Conservation (phyloP, 2,888 invertebrate genomes). For the Pachycephus smyrnensis region DNA sequence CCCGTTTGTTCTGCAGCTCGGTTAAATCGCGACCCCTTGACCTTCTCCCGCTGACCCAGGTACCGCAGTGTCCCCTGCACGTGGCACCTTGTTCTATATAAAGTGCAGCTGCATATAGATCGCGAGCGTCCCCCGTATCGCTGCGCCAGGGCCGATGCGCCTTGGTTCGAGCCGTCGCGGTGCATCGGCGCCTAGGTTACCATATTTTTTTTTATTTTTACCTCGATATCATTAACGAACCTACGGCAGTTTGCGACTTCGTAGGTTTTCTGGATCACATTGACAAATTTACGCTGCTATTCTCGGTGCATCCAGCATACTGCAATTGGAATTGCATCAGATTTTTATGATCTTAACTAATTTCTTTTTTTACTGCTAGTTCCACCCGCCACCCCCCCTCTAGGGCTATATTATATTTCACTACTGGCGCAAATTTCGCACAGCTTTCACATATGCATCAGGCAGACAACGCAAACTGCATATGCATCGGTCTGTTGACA, state of each 20-base stretch:
- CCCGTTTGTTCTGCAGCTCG: neutral
- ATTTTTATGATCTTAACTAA: no score
- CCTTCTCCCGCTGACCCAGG: slow-evolving; percentile 55
- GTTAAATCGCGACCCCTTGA: slow-evolving; percentile 49
- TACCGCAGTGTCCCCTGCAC: slow-evolving; percentile 38
- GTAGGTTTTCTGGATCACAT: no score
- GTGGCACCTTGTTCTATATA: slow-evolving; percentile 43
- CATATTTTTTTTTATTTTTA: no score
- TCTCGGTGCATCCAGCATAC: neutral
- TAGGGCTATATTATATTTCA: neutral
- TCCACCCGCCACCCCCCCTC: no score
- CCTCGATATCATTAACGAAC: no score
- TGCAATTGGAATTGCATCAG: neutral
- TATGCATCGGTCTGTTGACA: neutral
- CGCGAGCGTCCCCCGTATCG: slow-evolving; percentile 10
- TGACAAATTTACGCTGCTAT: neutral
- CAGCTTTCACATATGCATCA: neutral
- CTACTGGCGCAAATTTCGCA: neutral
- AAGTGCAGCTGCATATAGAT: slow-evolving; percentile 50
- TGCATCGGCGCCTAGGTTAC: neutral
- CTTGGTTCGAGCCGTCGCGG: neutral
- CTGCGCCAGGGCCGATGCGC: neutral
- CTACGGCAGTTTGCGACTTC: no score
- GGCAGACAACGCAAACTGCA: neutral
- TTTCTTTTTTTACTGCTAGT: no score